phyloP scores from a whole-genome alignment of 2,113 vertebrate species.

The Misgurnus anguillicaudatus region DNA sequence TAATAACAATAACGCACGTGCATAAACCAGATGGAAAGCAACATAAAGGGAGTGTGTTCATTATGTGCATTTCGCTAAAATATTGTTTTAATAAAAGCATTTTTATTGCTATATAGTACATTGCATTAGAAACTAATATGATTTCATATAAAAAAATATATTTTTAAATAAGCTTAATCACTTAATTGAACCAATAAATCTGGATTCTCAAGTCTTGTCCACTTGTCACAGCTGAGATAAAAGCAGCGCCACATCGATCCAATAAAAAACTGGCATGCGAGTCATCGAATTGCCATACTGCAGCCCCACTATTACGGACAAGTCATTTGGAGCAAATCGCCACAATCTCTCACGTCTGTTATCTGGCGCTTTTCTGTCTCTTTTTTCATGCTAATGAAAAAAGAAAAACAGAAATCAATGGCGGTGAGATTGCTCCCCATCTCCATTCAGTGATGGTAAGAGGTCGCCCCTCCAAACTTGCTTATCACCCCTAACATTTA shows the following conservation, averaged over 20 bases:
- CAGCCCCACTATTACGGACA: conserved; percentile 55
- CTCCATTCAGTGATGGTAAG: conserved; percentile 56
- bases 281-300: conserved; percentile 48
- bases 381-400: conserved; percentile 36
- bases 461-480: conserved; percentile 25
- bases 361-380: not conserved
- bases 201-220: not conserved
- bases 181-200: too few species aligned
- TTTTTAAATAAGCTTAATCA: too few species aligned
- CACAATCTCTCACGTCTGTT: conserved; percentile 50
- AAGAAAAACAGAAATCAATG: conserved; percentile 62
- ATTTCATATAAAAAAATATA: too few species aligned
- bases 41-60: too few species aligned
- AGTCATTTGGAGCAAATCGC: conserved; percentile 50
- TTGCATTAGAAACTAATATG: too few species aligned
- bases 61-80: too few species aligned
- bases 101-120: too few species aligned
- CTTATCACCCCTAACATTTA: conserved; percentile 54
- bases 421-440: conserved; percentile 52
- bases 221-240: not conserved
- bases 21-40: too few species aligned
- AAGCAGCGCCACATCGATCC: conserved; percentile 63
- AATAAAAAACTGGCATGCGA: conserved; percentile 61
- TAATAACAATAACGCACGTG: too few species aligned
- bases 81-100: too few species aligned